phyloP scores from a whole-genome alignment of 2,888 invertebrate species.

The Trichopria drosophilae region DNA sequence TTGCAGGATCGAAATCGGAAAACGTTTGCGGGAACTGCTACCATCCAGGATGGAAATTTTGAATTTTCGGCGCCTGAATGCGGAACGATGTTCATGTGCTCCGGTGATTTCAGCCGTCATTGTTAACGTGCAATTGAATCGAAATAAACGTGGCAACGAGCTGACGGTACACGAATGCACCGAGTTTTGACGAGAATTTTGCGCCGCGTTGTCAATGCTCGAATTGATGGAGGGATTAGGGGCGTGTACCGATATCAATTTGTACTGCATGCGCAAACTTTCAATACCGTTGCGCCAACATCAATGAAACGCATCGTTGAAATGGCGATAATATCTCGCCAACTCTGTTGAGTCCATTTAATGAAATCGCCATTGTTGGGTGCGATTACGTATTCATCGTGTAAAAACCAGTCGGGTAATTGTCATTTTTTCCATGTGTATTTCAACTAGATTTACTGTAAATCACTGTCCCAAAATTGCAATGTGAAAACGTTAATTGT shows the following conservation, averaged over 20 bases:
- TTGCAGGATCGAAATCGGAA: too few species aligned
- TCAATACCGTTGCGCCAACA: neutral
- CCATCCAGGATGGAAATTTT: slow-evolving; percentile 11
- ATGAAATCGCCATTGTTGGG: too few species aligned
- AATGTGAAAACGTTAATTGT: too few species aligned
- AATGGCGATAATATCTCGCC: slow-evolving; percentile 33
- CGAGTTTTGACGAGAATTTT: slow-evolving; percentile 32
- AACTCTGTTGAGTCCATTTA: too few species aligned
- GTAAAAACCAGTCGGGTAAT: too few species aligned
- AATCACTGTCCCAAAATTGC: too few species aligned
- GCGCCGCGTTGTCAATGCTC: too few species aligned
- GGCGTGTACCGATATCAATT: too few species aligned
- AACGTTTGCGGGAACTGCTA: slow-evolving; percentile 3
- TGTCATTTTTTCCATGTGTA: too few species aligned
- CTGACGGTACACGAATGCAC: slow-evolving; percentile 29
- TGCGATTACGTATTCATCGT: too few species aligned
- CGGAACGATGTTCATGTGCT: slow-evolving; percentile 13
- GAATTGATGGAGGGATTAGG: too few species aligned
- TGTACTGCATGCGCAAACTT: slow-evolving; percentile 2
- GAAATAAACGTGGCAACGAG: slow-evolving; percentile 35
- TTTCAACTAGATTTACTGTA: too few species aligned
- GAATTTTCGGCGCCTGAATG: slow-evolving; percentile 8
- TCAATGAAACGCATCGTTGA: slow-evolving; percentile 26
- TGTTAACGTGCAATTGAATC: slow-evolving; percentile 36
- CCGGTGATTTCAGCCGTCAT: slow-evolving; percentile 15